A percentile compares a stretch with the other conserved stretches of the same genome.
phyloP scores from a whole-genome alignment of 2,888 invertebrate species.

The Dicyrtoma fusca region DNA sequence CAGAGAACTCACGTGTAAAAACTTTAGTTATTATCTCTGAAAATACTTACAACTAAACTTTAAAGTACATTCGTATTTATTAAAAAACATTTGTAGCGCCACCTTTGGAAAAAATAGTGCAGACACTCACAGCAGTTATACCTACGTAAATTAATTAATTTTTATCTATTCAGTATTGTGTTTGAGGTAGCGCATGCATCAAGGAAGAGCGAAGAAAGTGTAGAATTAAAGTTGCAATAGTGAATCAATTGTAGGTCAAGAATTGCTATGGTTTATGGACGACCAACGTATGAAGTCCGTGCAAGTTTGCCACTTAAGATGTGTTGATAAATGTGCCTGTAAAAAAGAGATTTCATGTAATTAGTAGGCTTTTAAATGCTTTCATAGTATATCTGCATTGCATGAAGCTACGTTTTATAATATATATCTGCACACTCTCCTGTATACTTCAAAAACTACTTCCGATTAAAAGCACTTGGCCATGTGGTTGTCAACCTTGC shows the following conservation, averaged over 20 bases:
- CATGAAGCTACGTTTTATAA: no score
- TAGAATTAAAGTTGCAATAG: no score
- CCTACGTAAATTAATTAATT: not conserved
- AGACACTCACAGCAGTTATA: not conserved
- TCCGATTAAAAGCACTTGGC: not conserved
- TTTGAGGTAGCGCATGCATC: slow-evolving; percentile 30
- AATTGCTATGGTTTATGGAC: slow-evolving; percentile 26
- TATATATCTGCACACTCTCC: no score
- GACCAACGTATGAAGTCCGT: slow-evolving; percentile 55
- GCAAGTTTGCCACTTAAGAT: slow-evolving; percentile 56
- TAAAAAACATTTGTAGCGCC: no score
- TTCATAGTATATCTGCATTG: not conserved
- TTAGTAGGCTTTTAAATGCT: not conserved
- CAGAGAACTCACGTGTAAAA: no score
- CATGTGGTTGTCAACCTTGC: not conserved
- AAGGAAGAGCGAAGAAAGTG: slow-evolving; percentile 9
- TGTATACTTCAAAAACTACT: no score
- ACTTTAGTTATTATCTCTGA: no score
- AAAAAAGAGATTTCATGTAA: slow-evolving; percentile 22
- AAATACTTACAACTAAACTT: no score
- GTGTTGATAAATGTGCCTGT: slow-evolving; percentile 54
- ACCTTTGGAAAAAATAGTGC: no score
- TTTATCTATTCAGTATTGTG: not conserved
- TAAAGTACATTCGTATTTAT: no score
- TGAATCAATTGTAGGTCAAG: not conserved